Evolutionary conservation across 2,888 invertebrate genomes (phyloP).

Genomic region (Andrena bicolor): DNA sequence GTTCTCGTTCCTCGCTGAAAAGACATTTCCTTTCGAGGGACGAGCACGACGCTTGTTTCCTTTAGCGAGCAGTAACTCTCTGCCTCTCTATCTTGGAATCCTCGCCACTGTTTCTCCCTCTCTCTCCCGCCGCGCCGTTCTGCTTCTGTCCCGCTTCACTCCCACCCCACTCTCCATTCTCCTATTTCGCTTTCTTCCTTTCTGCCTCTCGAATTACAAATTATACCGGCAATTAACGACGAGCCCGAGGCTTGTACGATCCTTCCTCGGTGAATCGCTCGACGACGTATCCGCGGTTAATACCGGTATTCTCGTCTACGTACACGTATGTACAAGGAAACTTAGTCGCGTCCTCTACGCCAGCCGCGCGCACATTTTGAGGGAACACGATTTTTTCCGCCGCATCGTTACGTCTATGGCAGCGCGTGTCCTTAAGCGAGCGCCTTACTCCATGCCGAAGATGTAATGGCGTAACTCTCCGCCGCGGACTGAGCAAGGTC

Average conservation of each 20-base stretch:
- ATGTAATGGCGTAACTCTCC: constrained; percentile 64
- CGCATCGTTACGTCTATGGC: constrained; percentile 63
- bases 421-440: constrained; percentile 69
- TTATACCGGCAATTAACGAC: constrained; percentile 78
- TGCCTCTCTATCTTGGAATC: constrained; percentile 23
- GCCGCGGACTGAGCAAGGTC: constrained; percentile 33
- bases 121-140: neutral
- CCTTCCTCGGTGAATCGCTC: constrained; percentile 70
- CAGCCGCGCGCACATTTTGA: constrained; percentile 62
- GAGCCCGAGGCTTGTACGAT: constrained; percentile 68
- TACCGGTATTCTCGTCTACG: constrained; percentile 66
- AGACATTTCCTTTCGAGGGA: constrained; percentile 76
- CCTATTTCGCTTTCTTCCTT: constrained; percentile 50
- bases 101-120: constrained; percentile 16
- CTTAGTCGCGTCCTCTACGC: constrained; percentile 46
- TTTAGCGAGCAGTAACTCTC: constrained; percentile 45
- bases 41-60: constrained; percentile 64
- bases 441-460: constrained; percentile 54
- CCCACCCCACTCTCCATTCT: constrained; percentile 25
- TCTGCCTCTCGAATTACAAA: constrained; percentile 76
- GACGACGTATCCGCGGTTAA: constrained; percentile 61
- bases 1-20: constrained; percentile 75
- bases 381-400: constrained; percentile 72
- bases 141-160: constrained; percentile 13
- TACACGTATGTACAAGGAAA: constrained; percentile 63